Conservation (phyloP, 2,797 vertebrate species). For the Selene dorsalis region DNA sequence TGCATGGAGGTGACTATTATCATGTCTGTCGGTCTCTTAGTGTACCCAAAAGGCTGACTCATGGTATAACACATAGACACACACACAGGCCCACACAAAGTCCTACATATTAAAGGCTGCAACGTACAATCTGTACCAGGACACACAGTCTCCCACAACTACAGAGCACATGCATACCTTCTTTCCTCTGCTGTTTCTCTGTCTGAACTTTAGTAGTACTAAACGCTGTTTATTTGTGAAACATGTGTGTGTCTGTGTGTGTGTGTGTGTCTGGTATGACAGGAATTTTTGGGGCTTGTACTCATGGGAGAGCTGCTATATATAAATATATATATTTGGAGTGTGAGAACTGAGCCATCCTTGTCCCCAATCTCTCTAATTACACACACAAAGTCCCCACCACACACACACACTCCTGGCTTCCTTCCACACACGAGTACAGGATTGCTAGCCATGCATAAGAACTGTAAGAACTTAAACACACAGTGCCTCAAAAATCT, state of each 20-base stretch:
- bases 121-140: conserved; percentile 73
- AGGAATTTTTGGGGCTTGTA: conserved; percentile 55
- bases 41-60: conserved; percentile 79
- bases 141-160: conserved; percentile 63
- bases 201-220: conserved; percentile 49
- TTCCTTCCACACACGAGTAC: conserved; percentile 41
- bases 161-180: conserved; percentile 30
- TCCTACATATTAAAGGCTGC: conserved; percentile 75
- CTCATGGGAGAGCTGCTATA: conserved; percentile 56
- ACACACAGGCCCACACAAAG: conserved; percentile 60
- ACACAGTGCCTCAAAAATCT: conserved; percentile 33
- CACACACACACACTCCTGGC: conserved; percentile 19
- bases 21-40: conserved; percentile 70
- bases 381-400: conserved; percentile 46
- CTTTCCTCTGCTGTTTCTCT: conserved; percentile 15
- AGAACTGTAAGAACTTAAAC: conserved; percentile 52
- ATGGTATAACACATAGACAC: conserved; percentile 61
- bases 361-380: conserved; percentile 64
- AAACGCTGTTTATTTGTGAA: conserved; percentile 41
- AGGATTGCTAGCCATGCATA: conserved; percentile 28
- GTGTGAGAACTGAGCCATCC: conserved; percentile 71
- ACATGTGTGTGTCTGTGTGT: conserved; percentile 1
- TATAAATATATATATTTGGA: conserved; percentile 55
- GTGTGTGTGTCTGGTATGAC: conserved; percentile 50
- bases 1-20: conserved; percentile 74